Conservation (phyloP, 2,113 vertebrate genomes). For the Arvicanthis niloticus region DNA sequence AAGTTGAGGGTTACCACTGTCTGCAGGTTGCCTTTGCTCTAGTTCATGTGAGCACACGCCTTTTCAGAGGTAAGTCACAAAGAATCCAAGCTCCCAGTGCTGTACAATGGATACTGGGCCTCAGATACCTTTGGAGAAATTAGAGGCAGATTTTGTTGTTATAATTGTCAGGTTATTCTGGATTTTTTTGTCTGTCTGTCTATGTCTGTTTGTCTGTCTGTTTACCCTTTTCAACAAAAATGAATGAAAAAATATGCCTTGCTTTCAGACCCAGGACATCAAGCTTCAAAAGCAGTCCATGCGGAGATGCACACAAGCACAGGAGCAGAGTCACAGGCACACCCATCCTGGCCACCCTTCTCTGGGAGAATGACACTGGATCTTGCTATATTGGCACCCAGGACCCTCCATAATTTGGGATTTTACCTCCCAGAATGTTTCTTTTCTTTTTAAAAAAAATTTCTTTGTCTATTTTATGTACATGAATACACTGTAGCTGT, state of each 20-base stretch:
- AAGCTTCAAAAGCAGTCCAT: not conserved
- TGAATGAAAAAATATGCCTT: not conserved
- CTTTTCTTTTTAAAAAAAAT: not conserved
- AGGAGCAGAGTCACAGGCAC: not conserved
- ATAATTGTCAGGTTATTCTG: not conserved
- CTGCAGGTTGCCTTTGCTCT: not conserved
- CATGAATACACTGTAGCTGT: no score
- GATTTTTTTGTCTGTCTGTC: not conserved
- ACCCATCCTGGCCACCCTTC: not conserved
- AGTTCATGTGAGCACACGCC: not conserved
- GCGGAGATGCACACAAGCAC: rapidly evolving
- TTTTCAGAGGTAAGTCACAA: conserved; percentile 37
- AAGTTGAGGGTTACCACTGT: not conserved
- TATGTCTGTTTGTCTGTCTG: rapidly evolving
- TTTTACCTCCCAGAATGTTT: not conserved
- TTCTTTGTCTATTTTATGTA: no score
- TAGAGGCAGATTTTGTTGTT: not conserved
- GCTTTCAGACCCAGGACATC: not conserved
- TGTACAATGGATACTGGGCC: not conserved
- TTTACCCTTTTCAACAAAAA: not conserved
- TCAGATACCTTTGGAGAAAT: not conserved
- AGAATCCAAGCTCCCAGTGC: not conserved
- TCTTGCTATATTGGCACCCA: not conserved
- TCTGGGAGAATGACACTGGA: not conserved
- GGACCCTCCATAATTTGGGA: not conserved